Percentiles rank a stretch among this genome's conserved stretches.
Evolutionary conservation across 53 echinoderm and acorn worm species (phyloP).

Genomic region (Antedon mediterranea): DNA sequence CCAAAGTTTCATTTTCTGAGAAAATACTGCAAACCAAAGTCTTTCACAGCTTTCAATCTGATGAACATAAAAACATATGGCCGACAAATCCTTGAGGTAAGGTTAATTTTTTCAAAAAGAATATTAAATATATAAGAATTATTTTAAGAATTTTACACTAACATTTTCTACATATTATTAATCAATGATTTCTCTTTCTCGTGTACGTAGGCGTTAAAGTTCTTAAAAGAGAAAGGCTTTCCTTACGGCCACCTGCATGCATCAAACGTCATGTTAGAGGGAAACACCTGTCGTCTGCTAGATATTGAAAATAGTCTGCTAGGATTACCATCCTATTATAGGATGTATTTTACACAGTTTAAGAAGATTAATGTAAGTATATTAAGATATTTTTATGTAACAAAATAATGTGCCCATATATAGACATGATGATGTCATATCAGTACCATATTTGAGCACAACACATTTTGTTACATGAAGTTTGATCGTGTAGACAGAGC

Average conservation of each 20-base stretch:
- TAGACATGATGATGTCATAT: no score
- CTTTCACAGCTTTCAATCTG: conserved; percentile 58
- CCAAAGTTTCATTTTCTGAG: conserved; percentile 73
- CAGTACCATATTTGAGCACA: no score
- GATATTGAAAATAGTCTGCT: conserved; percentile 85
- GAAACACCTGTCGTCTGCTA: conserved; percentile 65
- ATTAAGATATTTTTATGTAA: background rate
- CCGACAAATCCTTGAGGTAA: conserved; percentile 70
- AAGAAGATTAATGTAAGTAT: conserved; percentile 90
- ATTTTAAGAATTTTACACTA: no score
- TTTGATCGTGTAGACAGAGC: no score
- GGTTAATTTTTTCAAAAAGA: no score
- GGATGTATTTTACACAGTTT: conserved; percentile 58
- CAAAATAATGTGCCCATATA: no score
- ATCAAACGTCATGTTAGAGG: conserved; percentile 83
- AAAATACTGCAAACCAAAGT: conserved; percentile 84
- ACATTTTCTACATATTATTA: background rate
- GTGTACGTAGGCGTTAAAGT: conserved; percentile 50
- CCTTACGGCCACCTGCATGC: conserved; percentile 93
- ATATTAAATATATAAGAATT: no score
- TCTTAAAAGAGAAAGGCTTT: conserved; percentile 82
- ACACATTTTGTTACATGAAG: no score
- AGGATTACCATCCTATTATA: conserved; percentile 72
- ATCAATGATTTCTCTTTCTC: background rate
- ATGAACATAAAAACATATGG: conserved; percentile 73